Evolutionary conservation across 2,797 vertebrate genomes (phyloP), one percentile per base, ranked within the genome.

Genomic region (Pseudochaenichthys georgianus): DNA sequence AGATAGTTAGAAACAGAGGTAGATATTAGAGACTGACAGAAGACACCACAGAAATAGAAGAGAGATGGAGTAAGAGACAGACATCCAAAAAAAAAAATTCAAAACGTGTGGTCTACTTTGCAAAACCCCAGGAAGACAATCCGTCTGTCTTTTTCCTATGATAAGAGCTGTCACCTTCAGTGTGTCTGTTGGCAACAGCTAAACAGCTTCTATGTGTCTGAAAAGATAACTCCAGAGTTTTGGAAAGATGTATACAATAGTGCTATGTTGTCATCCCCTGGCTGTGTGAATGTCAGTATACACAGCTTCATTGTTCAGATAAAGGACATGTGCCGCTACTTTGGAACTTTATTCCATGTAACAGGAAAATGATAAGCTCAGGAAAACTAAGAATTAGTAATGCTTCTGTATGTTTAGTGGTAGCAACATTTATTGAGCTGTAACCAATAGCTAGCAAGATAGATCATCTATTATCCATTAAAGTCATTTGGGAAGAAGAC

Each of bases 51-150:
- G 66, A 77, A 74, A 72, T 60, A 58, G 58, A 59, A 82, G 48
- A 64, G 50, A 77, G 61, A 84, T 43, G 43, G 46, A 71, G 21
- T 53, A 48, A 61, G n/a, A 19, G 19, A 61, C 34, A 76, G 34
- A 31, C 23, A 28, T 73, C 63, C 43, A n/a, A 17, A 66, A 50
- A 82, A 78, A 86, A 77, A 76, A 86, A 88, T 73, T 71, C 45
- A 67, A 90, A 87, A 85, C 78, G 48, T 75, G 66, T 71, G 87
- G 73, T 88, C 89, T 85, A 55, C 70, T 75, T 73, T 81, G 55
- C 47, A 41, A 83, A 87, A 76, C 55, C 74, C 17, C 57, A 82
- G 71, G 64, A 88, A 86, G 67, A 84, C 55, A 75, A 80, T 70
- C 70, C 43, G 17, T 78, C 73, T 75, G 64, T 79, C 60, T 68